Evolutionary conservation across 2,113 vertebrate genomes (phyloP).

Genomic region (Diglossa brunneiventris): DNA sequence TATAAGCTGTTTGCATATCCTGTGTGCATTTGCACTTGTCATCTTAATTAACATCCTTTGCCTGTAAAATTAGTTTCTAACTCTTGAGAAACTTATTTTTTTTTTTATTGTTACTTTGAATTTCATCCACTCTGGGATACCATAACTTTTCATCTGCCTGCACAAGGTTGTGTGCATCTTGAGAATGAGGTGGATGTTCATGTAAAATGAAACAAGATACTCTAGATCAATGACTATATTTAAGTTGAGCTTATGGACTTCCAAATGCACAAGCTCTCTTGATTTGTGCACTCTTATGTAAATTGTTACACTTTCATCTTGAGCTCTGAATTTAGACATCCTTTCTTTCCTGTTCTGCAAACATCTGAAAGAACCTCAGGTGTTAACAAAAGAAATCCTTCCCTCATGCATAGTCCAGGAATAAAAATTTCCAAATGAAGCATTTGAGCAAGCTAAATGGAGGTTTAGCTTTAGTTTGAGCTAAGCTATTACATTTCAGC

Average conservation of each 20-base stretch:
- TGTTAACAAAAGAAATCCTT: background rate
- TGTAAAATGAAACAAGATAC: background rate
- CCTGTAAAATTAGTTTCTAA: background rate
- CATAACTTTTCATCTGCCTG: background rate
- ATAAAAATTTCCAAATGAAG: background rate
- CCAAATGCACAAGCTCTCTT: background rate
- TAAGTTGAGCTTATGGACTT: background rate
- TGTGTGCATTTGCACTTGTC: background rate
- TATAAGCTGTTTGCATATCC: background rate
- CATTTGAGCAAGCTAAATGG: background rate
- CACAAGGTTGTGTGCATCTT: background rate
- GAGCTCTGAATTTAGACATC: background rate
- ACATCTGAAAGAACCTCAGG: slow-evolving; percentile 8
- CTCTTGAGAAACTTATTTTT: background rate
- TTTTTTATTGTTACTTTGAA: background rate
- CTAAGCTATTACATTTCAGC: background rate
- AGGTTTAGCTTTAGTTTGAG: background rate
- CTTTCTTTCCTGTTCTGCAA: slow-evolving; percentile 2
- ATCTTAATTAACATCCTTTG: background rate
- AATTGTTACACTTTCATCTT: background rate
- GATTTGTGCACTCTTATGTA: background rate
- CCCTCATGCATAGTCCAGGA: background rate
- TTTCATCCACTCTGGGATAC: background rate
- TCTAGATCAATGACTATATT: background rate
- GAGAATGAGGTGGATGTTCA: background rate